Evolutionary conservation across 2,113 vertebrate species (phyloP).

Genomic region (Motacilla alba): DNA sequence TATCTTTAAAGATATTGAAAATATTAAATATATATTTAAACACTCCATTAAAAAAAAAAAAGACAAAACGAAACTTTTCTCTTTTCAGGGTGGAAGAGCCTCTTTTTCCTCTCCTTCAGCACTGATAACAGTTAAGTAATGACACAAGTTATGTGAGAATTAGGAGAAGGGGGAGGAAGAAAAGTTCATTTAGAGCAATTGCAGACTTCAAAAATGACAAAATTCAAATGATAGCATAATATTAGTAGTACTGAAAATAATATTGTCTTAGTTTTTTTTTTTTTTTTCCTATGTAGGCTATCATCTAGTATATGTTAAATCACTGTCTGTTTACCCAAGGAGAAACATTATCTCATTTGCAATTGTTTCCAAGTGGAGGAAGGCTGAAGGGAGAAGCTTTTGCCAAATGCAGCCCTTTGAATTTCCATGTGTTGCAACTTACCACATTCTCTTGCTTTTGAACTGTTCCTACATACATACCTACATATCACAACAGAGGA

Average conservation of each 20-base stretch:
- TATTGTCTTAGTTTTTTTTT: background rate
- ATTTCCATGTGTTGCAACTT: background rate
- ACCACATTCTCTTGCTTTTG: background rate
- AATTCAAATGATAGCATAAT: background rate
- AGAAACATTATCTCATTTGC: conserved; percentile 6
- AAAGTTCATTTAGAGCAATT: background rate
- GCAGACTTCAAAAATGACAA: background rate
- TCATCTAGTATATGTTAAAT: background rate
- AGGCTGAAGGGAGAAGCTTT: background rate
- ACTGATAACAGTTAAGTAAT: background rate
- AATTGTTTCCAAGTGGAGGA: background rate
- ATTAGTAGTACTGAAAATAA: background rate
- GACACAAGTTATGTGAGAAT: background rate
- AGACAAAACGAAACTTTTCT: background rate
- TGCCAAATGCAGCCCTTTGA: background rate
- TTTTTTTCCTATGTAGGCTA: background rate
- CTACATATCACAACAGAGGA: background rate
- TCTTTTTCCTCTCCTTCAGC: background rate
- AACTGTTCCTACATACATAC: background rate
- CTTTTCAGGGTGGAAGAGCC: background rate
- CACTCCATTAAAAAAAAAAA: background rate
- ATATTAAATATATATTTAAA: background rate
- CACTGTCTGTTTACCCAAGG: background rate
- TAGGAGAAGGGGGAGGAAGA: background rate
- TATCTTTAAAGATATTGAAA: background rate